These are phyloP conservation scores for Myanophis thanlyinensis DNA, from an alignment of 2,113 vertebrate genomes.

Conservation along the genomic window DNA sequence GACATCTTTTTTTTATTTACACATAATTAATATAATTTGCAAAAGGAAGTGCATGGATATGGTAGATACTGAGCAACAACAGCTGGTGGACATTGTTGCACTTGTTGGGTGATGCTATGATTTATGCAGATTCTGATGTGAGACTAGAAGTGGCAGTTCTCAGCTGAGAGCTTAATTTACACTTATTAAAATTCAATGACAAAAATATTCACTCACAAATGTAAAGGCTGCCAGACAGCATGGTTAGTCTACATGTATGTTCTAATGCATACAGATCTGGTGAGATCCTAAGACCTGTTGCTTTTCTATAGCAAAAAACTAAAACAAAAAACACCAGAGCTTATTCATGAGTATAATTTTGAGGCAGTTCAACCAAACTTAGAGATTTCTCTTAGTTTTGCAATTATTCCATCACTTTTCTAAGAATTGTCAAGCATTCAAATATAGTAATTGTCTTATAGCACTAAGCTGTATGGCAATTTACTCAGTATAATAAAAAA, in stretches of 20 bases:
- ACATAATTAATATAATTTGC: constrained; percentile 37
- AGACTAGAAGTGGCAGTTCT: constrained; percentile 33
- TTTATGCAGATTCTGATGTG: constrained; percentile 34
- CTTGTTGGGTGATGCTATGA: constrained; percentile 32
- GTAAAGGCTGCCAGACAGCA: neutral
- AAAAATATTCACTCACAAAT: constrained; percentile 33
- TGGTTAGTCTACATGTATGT: constrained; percentile 8
- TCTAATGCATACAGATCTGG: neutral
- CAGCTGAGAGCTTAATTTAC: constrained; percentile 29
- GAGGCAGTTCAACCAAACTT: neutral
- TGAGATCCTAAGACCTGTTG: neutral
- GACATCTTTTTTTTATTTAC: constrained; percentile 36
- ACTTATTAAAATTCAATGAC: constrained; percentile 34
- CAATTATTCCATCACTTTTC: neutral
- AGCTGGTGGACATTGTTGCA: constrained; percentile 31
- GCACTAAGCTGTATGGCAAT: neutral
- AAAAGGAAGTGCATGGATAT: constrained; percentile 13
- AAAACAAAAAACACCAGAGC: too few species aligned
- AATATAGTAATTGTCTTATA: neutral
- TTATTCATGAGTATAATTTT: neutral
- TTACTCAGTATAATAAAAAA: neutral
- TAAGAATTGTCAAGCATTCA: neutral
- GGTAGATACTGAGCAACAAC: constrained; percentile 21
- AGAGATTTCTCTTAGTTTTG: neutral
- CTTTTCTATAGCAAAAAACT: neutral